These are phyloP conservation scores for Aphelocoma californica DNA, from an alignment of 2,797 vertebrate species.

Conservation along the genomic window DNA sequence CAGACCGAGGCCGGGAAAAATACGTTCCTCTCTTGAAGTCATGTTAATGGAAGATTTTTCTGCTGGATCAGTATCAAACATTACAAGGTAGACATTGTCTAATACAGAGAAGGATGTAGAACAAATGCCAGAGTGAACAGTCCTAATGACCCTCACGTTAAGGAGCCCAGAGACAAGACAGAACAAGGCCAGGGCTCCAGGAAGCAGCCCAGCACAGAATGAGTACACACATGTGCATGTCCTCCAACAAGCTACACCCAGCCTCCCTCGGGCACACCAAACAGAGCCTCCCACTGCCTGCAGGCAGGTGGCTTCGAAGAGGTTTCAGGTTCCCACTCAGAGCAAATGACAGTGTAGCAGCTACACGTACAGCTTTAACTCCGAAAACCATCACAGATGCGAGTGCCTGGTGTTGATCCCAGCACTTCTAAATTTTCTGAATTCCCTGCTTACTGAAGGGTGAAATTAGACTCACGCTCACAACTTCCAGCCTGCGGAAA, in stretches of 20 bases:
- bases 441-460: constrained; percentile 49
- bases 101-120: constrained; percentile 38
- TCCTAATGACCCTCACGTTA: constrained; percentile 34
- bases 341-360: background rate
- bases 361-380: background rate
- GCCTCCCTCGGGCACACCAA: background rate
- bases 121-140: constrained; percentile 8
- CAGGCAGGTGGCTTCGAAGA: background rate
- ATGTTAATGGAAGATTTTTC: constrained; percentile 7
- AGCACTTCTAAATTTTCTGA: constrained; percentile 26
- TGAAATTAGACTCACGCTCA: constrained; percentile 42
- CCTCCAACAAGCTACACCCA: background rate
- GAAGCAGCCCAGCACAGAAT: background rate
- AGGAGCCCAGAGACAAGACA: constrained; percentile 49
- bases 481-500: background rate
- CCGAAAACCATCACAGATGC: background rate
- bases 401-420: background rate
- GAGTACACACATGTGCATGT: background rate
- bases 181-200: constrained; percentile 36
- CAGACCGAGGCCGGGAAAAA: background rate
- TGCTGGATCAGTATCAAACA: constrained; percentile 51
- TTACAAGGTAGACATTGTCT: constrained; percentile 50
- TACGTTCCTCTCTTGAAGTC: background rate
- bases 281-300: background rate
- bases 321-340: background rate